Base-by-base conservation (phyloP, 2,113 vertebrate genomes). In the Eleginops maclovinus region DNA sequence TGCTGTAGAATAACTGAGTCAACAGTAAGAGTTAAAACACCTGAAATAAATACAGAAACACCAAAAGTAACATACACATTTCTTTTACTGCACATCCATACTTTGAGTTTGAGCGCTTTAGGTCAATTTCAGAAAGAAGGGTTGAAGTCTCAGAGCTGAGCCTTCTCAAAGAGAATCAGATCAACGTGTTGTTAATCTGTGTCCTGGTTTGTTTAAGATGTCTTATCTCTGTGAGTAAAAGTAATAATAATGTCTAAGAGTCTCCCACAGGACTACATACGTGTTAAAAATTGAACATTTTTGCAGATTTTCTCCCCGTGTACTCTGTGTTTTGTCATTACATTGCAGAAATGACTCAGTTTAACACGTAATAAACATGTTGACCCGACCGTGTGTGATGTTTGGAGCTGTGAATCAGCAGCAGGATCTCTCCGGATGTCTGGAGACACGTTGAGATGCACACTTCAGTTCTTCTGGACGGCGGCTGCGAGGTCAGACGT, bases 351-450 rank as follows among this genome's bases (percentile, higher is more conserved):
- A 40, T 16, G 1, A 59, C 10, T 12, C 3, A 6, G 11, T 61
- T 17, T 13, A 19, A 22, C 19, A 36, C 21, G 16, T 14, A 75
- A 76, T 76, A 79, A 79, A 83, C 56, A 51, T 68, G 61, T 75
- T 80, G 56, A 26, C 41, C 9, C 8, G 1, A 46, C 74, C 9
- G 2, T 1, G 21, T 16, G 60, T 54, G 24, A 9, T 15, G 11
- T 6, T 9, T 12, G 14, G 54, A 16, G 40, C 44, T n/a, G 19
- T 63, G 10, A 63, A 70, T 56, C 28, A 6, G 11, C 6, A 10
- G n/a, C n/a, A 2, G 0, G 13, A 22, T 26, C 36, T 24, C 43
- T 75, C 28, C 26, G 14, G 24, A 17, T 53, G 82, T 62, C 72
- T 74, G 16, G 12, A 46, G 46, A 44, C 22, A 1, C 31, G 55